Evolutionary conservation across 1,140 invertebrate genomes (phyloP), one percentile per base, ranked within the genome.

Genomic region (Schlechtendalia chinensis): DNA sequence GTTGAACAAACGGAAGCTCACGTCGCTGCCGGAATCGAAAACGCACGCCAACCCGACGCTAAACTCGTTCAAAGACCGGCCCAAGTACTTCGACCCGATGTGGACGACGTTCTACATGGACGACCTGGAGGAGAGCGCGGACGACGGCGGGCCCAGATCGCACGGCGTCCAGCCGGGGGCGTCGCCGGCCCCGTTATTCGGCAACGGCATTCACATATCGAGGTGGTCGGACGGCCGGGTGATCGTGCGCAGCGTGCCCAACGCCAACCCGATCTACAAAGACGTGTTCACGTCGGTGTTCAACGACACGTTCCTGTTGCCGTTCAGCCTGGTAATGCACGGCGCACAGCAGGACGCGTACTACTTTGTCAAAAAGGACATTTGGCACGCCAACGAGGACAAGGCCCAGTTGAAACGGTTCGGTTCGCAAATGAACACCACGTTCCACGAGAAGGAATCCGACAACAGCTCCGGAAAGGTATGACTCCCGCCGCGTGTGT

Each of bases 251-350:
- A 92, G 93, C 82, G 93, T 95, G 2, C 93, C 93, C 11, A 92
- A 93, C 0, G 93, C 94, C 0, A 95, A 95, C 85, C 89, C 93
- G 19, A 94, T 96, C 83, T 93, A 94, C 84, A 88, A 91, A n/a
- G 95, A 96, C 85, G 95, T 97, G 0, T 94, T 96, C 83, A 96
- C 94, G 0, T 94, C 94, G 2, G 94, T 98, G 0, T 94, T 98
- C 84, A 98, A 98, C 85, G 90, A 93, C 81, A 96, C 96, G 0
- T 91, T 92, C 84, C 89, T 97, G 82, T 87, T 98, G 59, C 93
- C 94, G 59, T 93, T 97, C 83, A 93, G 93, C 4, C 94, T 96
- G 83, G 92, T 95, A 2, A 91, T 95, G 16, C 94, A 96, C 86
- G 94, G 92, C 72, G 77, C 81, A 8, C 91, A 93, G 83, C 94